Conservation (phyloP, 2,797 vertebrate species). For the Pachyuromys duprasi region DNA sequence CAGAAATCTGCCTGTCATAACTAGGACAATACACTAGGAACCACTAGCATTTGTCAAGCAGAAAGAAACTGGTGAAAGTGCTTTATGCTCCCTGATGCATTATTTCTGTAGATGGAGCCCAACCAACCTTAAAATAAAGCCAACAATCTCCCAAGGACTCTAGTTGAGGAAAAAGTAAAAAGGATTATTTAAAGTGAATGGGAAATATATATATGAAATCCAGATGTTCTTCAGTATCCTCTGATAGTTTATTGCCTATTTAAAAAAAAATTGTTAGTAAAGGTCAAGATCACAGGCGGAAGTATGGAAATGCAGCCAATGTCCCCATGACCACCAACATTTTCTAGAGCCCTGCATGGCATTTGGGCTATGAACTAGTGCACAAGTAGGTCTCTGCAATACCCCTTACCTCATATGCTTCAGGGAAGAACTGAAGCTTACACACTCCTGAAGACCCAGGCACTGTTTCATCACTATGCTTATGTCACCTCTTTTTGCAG, state of each 20-base stretch:
- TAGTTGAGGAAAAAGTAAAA: not conserved
- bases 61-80: not conserved
- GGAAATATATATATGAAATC: not conserved
- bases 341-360: not conserved
- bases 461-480: fast-evolving
- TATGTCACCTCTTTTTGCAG: not conserved
- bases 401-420: no score
- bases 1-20: conserved; percentile 29
- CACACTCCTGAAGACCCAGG: not conserved
- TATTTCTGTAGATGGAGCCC: not conserved
- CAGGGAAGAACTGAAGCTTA: no score
- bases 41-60: not conserved
- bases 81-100: not conserved
- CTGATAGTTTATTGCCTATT: not conserved
- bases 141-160: not conserved
- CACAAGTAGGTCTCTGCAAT: not conserved
- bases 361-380: not conserved
- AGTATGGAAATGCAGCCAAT: not conserved
- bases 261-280: not conserved
- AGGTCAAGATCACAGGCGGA: not conserved
- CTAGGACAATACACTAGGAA: not conserved
- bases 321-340: fast-evolving
- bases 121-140: not conserved
- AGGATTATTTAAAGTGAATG: not conserved
- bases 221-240: not conserved